These are phyloP conservation scores for Orthonychiurus folsomi DNA, from an alignment of 2,888 invertebrate genomes.

Conservation along the genomic window DNA sequence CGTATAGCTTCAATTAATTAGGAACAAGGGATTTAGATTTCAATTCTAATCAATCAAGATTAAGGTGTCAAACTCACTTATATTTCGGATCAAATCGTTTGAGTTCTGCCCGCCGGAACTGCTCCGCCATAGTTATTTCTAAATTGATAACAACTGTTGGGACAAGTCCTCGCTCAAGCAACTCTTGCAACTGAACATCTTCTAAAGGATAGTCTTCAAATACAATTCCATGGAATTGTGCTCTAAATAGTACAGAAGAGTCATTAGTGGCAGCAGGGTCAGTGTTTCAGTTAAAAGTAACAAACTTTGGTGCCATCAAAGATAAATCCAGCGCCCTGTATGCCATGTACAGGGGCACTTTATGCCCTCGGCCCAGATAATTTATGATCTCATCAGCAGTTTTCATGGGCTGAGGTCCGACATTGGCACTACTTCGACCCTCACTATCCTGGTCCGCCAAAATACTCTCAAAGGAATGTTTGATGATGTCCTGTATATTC, in stretches of 20 bases:
- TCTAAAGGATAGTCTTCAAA: constrained; percentile 34
- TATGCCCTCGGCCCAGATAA: constrained; percentile 26
- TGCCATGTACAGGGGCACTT: constrained; percentile 28
- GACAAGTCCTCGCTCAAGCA: constrained; percentile 30
- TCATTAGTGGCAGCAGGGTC: no score
- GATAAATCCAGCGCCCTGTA: constrained; percentile 28
- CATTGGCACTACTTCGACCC: constrained; percentile 9
- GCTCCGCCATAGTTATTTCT: constrained; percentile 23
- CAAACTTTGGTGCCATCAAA: constrained; percentile 29
- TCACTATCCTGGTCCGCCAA: constrained; percentile 16
- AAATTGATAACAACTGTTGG: constrained; percentile 27
- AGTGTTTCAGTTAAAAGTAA: no score
- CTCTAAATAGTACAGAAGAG: no score
- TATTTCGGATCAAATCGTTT: constrained; percentile 15
- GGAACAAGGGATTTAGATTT: no score
- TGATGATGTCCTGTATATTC: constrained; percentile 21
- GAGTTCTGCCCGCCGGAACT: constrained; percentile 16
- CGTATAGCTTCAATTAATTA: not conserved
- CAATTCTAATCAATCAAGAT: no score
- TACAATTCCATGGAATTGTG: constrained; percentile 33
- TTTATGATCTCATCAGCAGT: constrained; percentile 26
- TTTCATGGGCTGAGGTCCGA: constrained; percentile 28
- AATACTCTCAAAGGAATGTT: constrained; percentile 19
- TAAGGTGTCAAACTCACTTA: constrained; percentile 5
- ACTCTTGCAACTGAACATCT: constrained; percentile 26